These are phyloP conservation scores for Sparus aurata DNA, from an alignment of 2,797 vertebrate species.

Conservation along the genomic window DNA sequence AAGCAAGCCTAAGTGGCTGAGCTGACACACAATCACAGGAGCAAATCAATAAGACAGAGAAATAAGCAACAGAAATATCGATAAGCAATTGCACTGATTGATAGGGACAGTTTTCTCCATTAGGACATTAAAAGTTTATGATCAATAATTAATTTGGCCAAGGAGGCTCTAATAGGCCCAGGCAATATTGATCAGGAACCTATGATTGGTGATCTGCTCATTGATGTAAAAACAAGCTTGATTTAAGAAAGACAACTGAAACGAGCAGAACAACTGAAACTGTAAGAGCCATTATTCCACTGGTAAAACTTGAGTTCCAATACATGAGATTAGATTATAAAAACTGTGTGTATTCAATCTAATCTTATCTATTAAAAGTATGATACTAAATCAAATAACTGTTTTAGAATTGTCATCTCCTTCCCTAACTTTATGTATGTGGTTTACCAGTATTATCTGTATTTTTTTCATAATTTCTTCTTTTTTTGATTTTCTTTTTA, in stretches of 20 bases:
- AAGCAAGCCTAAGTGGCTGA: background rate
- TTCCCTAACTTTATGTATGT: too few relatives aligned
- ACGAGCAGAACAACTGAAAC: slow-evolving; percentile 2
- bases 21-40: background rate
- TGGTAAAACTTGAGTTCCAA: slow-evolving; percentile 19
- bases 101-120: slow-evolving; percentile 40
- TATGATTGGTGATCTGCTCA: slow-evolving; percentile 43
- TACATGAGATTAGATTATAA: background rate
- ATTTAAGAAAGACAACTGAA: slow-evolving; percentile 13
- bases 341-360: background rate
- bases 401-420: too few relatives aligned
- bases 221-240: slow-evolving; percentile 31
- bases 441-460: too few relatives aligned
- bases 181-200: slow-evolving; percentile 53
- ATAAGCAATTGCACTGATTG: slow-evolving; percentile 37
- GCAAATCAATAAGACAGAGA: slow-evolving; percentile 21
- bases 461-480: too few relatives aligned
- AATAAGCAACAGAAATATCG: slow-evolving; percentile 8
- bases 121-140: slow-evolving; percentile 51
- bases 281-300: slow-evolving; percentile 7
- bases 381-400: too few relatives aligned
- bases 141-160: slow-evolving; percentile 52
- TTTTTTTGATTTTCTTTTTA: too few relatives aligned
- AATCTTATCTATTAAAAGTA: background rate
- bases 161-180: slow-evolving; percentile 41